These are phyloP conservation scores for Morinoia aosen DNA, from an alignment of 2,888 invertebrate genomes.

Conservation along the genomic window DNA sequence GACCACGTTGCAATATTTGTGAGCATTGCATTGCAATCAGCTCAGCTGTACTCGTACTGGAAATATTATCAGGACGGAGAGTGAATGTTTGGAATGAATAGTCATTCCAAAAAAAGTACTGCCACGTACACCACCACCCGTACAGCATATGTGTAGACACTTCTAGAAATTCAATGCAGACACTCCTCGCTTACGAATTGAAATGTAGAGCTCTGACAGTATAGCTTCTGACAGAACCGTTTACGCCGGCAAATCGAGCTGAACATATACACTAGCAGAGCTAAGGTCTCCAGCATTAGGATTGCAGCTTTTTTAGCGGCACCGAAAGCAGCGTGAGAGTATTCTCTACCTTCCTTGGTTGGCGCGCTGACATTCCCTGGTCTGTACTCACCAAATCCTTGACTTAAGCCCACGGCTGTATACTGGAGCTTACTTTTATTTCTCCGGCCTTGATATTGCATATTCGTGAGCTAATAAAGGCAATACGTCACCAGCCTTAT, in stretches of 20 bases:
- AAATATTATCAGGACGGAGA: no score
- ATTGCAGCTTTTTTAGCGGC: neutral
- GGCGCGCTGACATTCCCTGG: neutral
- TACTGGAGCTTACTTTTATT: conserved; percentile 13
- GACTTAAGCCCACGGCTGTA: neutral
- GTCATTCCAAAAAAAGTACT: neutral
- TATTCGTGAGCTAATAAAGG: conserved; percentile 32
- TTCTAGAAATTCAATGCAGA: no score
- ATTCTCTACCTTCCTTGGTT: neutral
- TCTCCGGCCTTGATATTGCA: conserved; percentile 23
- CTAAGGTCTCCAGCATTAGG: neutral
- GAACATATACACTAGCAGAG: neutral
- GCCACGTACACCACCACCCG: no score
- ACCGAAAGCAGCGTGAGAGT: neutral
- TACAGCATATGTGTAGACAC: neutral
- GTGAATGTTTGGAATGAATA: neutral
- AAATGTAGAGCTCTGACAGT: no score
- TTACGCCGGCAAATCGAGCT: no score
- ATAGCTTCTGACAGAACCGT: no score
- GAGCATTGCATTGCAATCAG: no score
- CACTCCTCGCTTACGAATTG: no score
- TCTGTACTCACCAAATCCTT: neutral
- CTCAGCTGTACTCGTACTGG: no score
- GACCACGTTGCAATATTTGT: no score
- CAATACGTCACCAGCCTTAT: conserved; percentile 22